Evolutionary conservation across 2,888 invertebrate species (phyloP).

Genomic region (Trachelus troglodyta): DNA sequence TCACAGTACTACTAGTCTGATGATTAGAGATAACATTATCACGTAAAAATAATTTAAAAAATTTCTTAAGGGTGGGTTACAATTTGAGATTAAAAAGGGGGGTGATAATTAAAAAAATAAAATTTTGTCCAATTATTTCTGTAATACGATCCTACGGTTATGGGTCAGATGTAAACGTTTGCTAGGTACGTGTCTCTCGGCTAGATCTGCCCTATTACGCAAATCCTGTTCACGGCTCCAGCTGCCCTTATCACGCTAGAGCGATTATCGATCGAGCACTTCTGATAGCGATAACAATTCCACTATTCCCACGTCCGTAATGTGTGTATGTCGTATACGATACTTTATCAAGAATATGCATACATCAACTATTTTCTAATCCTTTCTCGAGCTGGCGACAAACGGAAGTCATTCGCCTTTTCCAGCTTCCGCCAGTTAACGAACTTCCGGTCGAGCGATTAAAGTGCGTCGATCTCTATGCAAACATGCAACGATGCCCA

Average conservation of each 20-base stretch:
- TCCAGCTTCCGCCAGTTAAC: not conserved
- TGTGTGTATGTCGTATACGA: not conserved
- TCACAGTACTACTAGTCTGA: not conserved
- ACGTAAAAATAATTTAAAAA: too few relatives aligned
- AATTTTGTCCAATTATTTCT: not conserved
- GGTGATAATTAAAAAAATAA: not conserved
- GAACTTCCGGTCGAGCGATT: not conserved
- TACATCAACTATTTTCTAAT: constrained; percentile 62
- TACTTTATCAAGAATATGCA: constrained; percentile 7
- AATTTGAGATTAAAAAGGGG: not conserved
- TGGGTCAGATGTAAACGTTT: not conserved
- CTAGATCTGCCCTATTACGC: not conserved
- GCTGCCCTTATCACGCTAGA: not conserved
- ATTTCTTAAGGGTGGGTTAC: too few relatives aligned
- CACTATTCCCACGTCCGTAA: not conserved
- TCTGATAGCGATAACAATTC: not conserved
- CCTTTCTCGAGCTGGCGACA: constrained; percentile 16
- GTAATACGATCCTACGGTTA: not conserved
- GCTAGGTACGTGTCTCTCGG: not conserved
- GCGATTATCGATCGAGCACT: not conserved
- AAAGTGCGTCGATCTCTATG: not conserved
- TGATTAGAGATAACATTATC: too few relatives aligned
- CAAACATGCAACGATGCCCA: not conserved
- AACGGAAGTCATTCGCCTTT: not conserved
- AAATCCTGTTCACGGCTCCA: not conserved